Evolutionary conservation across 2,797 vertebrate species (phyloP), one percentile per base, ranked within the genome.

Genomic region (Onychomys torridus): DNA sequence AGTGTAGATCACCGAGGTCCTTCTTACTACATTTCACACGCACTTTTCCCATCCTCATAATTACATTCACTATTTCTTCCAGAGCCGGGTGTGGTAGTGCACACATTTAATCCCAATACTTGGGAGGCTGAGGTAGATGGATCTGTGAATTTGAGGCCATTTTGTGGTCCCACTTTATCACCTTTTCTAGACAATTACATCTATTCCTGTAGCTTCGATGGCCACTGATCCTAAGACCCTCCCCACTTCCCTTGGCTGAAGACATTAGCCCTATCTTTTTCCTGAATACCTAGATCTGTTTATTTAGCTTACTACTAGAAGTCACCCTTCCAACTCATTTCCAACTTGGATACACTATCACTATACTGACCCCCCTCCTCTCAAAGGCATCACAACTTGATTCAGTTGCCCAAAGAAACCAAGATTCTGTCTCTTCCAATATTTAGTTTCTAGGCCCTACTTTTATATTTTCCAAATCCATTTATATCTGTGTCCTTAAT

Each of bases 131-230:
- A 84, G 59, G 40, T 21, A 84, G 40, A 21, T 19, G 11, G 59
- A 84, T 46, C 57, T 84, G 14, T 43, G 81, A 63, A 84, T 46
- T 84, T 43, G 29, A 84, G 40, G 29, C 59, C 59, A 84, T 17
- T 37, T 65, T 82, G 11, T 55, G 52, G 52, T 55, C 52, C 55
- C 12, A 73, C 40, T 90, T 95, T 52, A 90, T 6, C 32, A 88
- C 34, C 8, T 25, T 82, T 96, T 11, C 46, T 87, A 46, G 67
- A 91, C 43, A 82, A 40, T 55, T 89, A 43, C 29, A 57, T 91
- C 78, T 81, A 93, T 65, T 87, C 63, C 63, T 32, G 67, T 77
- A 43, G 29, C 82, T 96, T 95, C n/a, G 93, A 23, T 82, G 40
- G 27, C 40, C 52, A 94, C 6, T 27, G 82, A n/a, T 92, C 46